Conservation (phyloP, 2,113 vertebrate genomes). For the Cercopithecus mona region DNA sequence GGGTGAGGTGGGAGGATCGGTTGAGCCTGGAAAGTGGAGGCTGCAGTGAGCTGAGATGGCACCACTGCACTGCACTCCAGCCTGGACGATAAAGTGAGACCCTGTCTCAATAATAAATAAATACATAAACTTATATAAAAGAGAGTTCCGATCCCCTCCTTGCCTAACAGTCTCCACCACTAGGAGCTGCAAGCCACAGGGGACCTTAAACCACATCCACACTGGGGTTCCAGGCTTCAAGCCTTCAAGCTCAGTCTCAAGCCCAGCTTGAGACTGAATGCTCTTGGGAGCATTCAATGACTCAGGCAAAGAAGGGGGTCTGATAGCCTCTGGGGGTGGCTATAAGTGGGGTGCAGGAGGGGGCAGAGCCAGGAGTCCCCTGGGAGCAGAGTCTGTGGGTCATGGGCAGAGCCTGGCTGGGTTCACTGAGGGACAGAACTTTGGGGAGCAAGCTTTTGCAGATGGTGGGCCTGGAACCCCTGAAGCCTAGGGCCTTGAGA, state of each 20-base stretch:
- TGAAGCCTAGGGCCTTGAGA: background rate
- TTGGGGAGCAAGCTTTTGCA: background rate
- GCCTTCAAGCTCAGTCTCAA: background rate
- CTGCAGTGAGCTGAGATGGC: too few species aligned
- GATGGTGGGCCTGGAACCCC: background rate
- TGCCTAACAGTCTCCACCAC: background rate
- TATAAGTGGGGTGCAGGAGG: background rate
- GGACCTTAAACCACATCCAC: background rate
- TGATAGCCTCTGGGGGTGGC: background rate
- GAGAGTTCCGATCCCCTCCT: background rate
- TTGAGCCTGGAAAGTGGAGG: too few species aligned
- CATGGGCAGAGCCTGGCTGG: background rate
- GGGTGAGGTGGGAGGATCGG: too few species aligned
- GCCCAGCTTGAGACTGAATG: background rate
- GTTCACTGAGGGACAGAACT: background rate
- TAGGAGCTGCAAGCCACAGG: background rate
- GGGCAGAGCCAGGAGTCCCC: background rate
- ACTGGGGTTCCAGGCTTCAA: background rate
- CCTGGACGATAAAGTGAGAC: too few species aligned
- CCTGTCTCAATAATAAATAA: too few species aligned
- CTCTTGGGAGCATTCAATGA: background rate
- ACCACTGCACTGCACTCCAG: too few species aligned
- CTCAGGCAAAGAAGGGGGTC: background rate
- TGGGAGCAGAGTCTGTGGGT: background rate
- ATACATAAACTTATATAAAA: too few species aligned